These are phyloP conservation scores for Andricus grossulariae DNA, from an alignment of 1,140 invertebrate genomes.

Conservation along the genomic window DNA sequence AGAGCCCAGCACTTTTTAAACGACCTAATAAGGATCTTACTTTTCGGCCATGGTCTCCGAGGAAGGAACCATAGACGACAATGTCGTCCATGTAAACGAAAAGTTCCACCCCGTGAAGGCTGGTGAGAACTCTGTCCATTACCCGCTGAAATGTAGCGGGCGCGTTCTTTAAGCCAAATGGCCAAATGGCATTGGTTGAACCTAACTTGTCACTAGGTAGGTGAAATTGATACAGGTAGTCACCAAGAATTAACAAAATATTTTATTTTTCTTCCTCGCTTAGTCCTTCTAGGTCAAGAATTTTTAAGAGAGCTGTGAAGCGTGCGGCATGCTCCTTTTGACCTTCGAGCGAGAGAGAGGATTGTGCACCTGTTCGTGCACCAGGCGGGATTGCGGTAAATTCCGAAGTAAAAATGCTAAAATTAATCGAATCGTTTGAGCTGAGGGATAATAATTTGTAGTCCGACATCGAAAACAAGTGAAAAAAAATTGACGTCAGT, in stretches of 20 bases:
- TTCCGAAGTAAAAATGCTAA: too few relatives aligned
- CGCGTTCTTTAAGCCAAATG: too few relatives aligned
- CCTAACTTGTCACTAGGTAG: too few relatives aligned
- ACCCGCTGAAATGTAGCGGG: conserved; percentile 30
- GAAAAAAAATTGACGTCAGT: too few relatives aligned
- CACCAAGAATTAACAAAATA: neutral
- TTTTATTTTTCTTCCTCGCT: neutral
- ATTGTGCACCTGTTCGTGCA: too few relatives aligned
- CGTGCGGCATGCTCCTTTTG: neutral
- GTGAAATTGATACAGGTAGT: conserved; percentile 11
- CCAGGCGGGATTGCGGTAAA: too few relatives aligned
- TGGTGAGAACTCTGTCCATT: conserved; percentile 24
- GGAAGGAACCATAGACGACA: conserved; percentile 24
- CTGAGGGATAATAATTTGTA: too few relatives aligned
- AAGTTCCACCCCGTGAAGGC: conserved; percentile 36
- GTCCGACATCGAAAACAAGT: too few relatives aligned
- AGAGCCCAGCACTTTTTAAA: conserved; percentile 41
- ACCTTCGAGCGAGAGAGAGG: too few relatives aligned
- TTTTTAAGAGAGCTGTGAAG: neutral
- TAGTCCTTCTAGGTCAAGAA: neutral
- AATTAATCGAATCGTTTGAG: too few relatives aligned
- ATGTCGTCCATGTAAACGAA: conserved; percentile 49
- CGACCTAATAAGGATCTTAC: neutral
- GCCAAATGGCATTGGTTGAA: conserved; percentile 35
- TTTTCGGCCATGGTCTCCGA: conserved; percentile 26